phyloP scores from a whole-genome alignment of 2,113 vertebrate species.

The Alethe diademata region DNA sequence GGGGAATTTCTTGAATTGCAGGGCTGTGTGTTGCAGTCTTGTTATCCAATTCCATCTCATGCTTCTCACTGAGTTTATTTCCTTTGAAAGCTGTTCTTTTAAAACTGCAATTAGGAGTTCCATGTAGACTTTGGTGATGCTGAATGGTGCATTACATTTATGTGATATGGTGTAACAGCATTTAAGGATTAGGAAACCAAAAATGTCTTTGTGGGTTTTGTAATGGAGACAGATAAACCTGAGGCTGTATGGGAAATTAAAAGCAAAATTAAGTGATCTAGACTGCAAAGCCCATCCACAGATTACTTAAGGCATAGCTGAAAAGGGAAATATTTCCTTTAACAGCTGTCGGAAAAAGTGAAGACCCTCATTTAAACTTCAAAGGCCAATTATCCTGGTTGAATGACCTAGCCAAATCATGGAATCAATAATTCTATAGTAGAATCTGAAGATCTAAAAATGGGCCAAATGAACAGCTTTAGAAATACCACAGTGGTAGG shows the following conservation, averaged over 20 bases:
- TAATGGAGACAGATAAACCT: slow-evolving; percentile 12
- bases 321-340: background rate
- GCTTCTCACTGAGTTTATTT: background rate
- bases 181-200: background rate
- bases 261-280: background rate
- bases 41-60: background rate
- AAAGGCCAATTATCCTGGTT: background rate
- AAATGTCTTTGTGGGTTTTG: slow-evolving; percentile 6
- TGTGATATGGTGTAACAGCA: background rate
- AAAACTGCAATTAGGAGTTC: background rate
- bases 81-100: background rate
- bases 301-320: background rate
- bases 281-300: background rate
- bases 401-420: background rate
- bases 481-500: background rate
- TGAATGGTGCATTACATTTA: background rate
- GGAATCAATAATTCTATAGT: background rate
- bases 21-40: background rate
- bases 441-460: background rate
- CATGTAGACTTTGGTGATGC: background rate
- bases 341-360: background rate
- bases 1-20: background rate
- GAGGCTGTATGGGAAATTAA: slow-evolving; percentile 10
- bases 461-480: background rate
- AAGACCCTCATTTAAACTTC: background rate